phyloP scores from a whole-genome alignment of 2,797 vertebrate genomes.

The Brachymystax lenok region DNA sequence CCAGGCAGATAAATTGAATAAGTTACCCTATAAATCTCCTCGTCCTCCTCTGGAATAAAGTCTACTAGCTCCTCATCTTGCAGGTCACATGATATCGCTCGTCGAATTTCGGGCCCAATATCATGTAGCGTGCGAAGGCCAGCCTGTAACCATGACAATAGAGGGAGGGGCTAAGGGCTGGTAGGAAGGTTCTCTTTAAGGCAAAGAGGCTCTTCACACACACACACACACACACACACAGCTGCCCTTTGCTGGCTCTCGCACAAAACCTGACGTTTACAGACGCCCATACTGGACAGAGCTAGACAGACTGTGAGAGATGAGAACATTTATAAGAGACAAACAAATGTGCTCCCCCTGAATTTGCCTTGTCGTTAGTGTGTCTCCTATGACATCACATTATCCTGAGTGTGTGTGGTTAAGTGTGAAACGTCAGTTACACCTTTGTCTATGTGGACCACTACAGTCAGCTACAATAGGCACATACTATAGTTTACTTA shows the following conservation, averaged over 20 bases:
- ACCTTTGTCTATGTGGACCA: not conserved
- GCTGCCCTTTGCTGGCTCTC: slow-evolving; percentile 30
- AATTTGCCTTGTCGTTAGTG: slow-evolving; percentile 42
- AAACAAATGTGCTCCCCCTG: slow-evolving; percentile 64
- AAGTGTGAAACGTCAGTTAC: not conserved
- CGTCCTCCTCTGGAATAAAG: slow-evolving; percentile 94
- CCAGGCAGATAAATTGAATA: slow-evolving; percentile 62
- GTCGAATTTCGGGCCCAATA: slow-evolving; percentile 99
- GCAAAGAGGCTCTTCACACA: slow-evolving; percentile 4
- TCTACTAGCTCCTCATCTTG: slow-evolving; percentile 98
- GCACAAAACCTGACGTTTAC: slow-evolving; percentile 64
- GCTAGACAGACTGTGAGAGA: slow-evolving; percentile 67
- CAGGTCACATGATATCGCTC: slow-evolving; percentile 99
- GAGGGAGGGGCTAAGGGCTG: slow-evolving; percentile 45
- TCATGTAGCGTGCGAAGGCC: slow-evolving; percentile 99
- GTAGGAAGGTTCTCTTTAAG: slow-evolving; percentile 10
- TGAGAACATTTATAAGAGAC: slow-evolving; percentile 60
- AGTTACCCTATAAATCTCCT: slow-evolving; percentile 99
- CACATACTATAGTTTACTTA: not conserved
- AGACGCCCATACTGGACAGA: slow-evolving; percentile 32
- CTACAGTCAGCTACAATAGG: too few species aligned
- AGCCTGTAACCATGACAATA: slow-evolving; percentile 91
- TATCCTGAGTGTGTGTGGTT: not conserved
- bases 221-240: slow-evolving; percentile 36
- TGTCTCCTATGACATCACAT: not conserved